phyloP scores from a whole-genome alignment of 2,113 vertebrate genomes.

The Gymnarchus niloticus region DNA sequence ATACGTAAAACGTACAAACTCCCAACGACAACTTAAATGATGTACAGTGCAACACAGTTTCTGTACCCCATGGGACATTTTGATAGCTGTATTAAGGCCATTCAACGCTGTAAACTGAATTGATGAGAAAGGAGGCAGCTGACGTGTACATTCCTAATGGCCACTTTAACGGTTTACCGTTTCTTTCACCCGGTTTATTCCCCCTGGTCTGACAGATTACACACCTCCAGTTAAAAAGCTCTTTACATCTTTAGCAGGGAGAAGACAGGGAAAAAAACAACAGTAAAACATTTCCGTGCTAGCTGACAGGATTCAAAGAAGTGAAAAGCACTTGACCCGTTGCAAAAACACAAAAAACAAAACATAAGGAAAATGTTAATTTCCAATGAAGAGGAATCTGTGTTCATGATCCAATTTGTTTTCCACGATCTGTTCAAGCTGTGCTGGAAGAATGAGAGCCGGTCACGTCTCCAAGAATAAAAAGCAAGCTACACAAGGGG shows the following conservation, averaged over 20 bases:
- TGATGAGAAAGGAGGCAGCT: background rate
- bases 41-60: background rate
- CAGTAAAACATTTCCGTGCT: background rate
- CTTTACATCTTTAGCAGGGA: background rate
- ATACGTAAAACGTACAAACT: background rate
- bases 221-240: too few relatives aligned
- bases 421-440: background rate
- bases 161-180: background rate
- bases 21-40: background rate
- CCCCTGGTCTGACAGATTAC: background rate
- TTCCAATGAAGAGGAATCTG: background rate
- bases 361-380: background rate
- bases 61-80: background rate
- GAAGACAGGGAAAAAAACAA: background rate
- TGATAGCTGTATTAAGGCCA: constrained; percentile 10
- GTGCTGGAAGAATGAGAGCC: too few relatives aligned
- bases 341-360: background rate
- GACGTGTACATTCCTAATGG: background rate
- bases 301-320: background rate
- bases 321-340: background rate
- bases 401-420: background rate
- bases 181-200: background rate
- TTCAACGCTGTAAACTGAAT: constrained; percentile 5
- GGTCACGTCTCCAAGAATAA: background rate
- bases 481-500: background rate